Percentiles rank a stretch among this genome's conserved stretches.
phyloP scores from a whole-genome alignment of 1,140 invertebrate genomes.

The Hycleus cichorii region DNA sequence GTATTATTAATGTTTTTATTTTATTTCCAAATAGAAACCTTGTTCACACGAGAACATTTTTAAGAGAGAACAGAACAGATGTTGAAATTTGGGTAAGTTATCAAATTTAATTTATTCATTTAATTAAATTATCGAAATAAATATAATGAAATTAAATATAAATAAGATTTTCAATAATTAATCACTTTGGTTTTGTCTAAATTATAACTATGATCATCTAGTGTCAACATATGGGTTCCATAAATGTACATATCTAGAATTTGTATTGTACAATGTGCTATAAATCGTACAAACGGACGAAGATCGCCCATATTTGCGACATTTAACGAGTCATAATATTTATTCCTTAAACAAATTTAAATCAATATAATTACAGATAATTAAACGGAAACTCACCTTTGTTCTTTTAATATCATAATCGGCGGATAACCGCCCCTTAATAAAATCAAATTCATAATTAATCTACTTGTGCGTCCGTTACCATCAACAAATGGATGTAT shows the following conservation, averaged over 20 bases:
- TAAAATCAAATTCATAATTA: constrained; percentile 95
- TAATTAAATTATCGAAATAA: too few relatives aligned
- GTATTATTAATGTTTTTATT: constrained; percentile 5
- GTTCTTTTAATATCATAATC: constrained; percentile 89
- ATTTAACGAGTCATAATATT: constrained; percentile 82
- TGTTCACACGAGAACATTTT: too few relatives aligned
- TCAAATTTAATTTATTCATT: too few relatives aligned
- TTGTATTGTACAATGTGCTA: constrained; percentile 87
- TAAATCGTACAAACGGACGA: constrained; percentile 89
- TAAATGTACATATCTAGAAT: constrained; percentile 91
- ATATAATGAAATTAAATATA: too few relatives aligned
- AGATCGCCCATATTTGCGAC: constrained; percentile 88
- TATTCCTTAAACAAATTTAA: constrained; percentile 42
- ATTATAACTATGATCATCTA: constrained; percentile 18
- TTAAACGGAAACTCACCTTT: constrained; percentile 46
- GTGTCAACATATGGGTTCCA: constrained; percentile 50
- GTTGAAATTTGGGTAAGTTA: too few relatives aligned
- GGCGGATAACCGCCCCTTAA: constrained; percentile 97
- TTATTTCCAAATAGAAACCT: background rate
- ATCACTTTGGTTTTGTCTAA: background rate
- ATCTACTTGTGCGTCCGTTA: constrained; percentile 88
- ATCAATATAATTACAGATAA: too few relatives aligned
- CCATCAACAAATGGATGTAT: constrained; percentile 92
- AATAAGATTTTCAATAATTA: too few relatives aligned
- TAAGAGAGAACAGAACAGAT: too few relatives aligned